A percentile compares a stretch with the other conserved stretches of the same genome.
These are phyloP conservation scores for Vanessa tameamea DNA, from an alignment of 1,140 invertebrate species.

Conservation along the genomic window DNA sequence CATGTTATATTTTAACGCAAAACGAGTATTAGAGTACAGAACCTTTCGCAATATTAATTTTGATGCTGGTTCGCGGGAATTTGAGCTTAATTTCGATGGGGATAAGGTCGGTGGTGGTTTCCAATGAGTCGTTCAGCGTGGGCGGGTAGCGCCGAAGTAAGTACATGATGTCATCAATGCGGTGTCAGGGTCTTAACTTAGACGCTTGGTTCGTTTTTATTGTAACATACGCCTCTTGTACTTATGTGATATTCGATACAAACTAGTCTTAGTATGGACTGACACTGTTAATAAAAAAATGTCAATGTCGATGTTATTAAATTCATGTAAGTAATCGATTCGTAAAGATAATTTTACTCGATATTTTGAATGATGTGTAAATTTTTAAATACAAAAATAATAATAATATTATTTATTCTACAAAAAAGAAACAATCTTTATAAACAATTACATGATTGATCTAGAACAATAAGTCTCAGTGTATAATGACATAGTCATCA, in stretches of 20 bases:
- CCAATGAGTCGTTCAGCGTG: slow-evolving; percentile 3
- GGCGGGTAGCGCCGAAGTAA: slow-evolving; percentile 22
- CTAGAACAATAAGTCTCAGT: too few species aligned
- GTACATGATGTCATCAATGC: slow-evolving; percentile 31
- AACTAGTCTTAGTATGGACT: background rate
- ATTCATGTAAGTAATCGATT: background rate
- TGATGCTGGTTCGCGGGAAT: background rate
- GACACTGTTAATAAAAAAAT: too few species aligned
- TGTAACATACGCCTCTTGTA: slow-evolving; percentile 5
- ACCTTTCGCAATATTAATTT: slow-evolving; percentile 10
- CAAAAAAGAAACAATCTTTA: too few species aligned
- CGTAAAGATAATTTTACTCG: background rate
- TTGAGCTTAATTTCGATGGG: background rate
- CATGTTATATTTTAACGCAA: slow-evolving; percentile 6
- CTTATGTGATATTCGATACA: slow-evolving; percentile 7
- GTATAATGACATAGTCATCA: too few species aligned
- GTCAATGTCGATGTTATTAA: too few species aligned
- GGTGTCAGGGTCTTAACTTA: slow-evolving; percentile 24
- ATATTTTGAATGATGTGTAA: too few species aligned
- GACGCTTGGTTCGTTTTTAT: slow-evolving; percentile 20
- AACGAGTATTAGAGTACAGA: slow-evolving; percentile 2
- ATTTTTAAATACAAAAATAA: too few species aligned
- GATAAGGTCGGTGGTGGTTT: background rate
- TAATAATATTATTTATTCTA: too few species aligned
- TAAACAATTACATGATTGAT: too few species aligned